phyloP scores from a whole-genome alignment of 2,888 invertebrate genomes.

The Saturnia pavonia region DNA sequence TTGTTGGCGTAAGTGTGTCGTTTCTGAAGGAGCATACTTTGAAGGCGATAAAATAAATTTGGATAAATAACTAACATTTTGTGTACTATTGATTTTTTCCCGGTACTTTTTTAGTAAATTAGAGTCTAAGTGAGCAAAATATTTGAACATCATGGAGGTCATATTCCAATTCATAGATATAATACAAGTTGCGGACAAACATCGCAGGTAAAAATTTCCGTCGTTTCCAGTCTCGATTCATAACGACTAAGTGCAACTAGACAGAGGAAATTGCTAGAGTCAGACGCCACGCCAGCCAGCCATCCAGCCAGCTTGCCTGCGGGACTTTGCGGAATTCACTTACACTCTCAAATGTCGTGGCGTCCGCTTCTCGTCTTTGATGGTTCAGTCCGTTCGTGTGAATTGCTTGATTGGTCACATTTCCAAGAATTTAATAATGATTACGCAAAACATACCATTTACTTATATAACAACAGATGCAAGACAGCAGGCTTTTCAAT shows the following conservation, averaged over 20 bases:
- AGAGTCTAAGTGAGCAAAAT: background rate
- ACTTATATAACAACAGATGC: background rate
- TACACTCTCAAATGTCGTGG: background rate
- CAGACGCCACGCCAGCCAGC: background rate
- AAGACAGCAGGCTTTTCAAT: background rate
- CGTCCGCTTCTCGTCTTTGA: background rate
- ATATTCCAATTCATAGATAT: background rate
- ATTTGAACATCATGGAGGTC: background rate
- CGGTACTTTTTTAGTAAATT: too few species aligned
- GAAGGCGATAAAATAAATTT: too few species aligned
- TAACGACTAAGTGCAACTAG: slow-evolving; percentile 1
- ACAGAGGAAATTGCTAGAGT: background rate
- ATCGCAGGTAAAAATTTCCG: background rate
- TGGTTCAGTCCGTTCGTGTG: background rate
- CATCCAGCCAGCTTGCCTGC: background rate
- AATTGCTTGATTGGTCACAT: background rate
- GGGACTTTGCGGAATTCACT: slow-evolving; percentile 1
- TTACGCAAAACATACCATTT: background rate
- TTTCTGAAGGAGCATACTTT: too few species aligned
- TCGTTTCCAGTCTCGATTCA: background rate
- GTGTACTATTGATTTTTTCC: too few species aligned
- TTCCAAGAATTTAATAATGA: background rate
- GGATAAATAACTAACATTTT: too few species aligned
- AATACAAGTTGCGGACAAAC: background rate
- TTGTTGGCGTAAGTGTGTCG: too few species aligned